Percentiles rank a stretch among this genome's conserved stretches.
These are phyloP conservation scores for Herpetotheres cachinnans DNA, from an alignment of 2,113 vertebrate genomes.

Conservation along the genomic window DNA sequence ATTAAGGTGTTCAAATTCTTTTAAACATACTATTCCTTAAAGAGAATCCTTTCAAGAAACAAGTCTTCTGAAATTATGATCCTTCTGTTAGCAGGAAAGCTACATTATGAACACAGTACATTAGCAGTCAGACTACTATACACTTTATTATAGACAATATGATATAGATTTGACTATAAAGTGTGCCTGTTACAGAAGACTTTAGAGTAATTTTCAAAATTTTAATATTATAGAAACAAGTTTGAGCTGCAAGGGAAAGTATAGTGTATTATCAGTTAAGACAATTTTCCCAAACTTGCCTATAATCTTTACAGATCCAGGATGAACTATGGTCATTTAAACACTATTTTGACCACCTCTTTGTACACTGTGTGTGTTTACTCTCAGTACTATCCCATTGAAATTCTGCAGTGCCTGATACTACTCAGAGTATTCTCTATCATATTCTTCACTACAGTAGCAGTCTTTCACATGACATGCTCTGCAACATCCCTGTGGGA, in stretches of 20 bases:
- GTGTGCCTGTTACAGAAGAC: not conserved
- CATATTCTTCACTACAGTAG: not conserved
- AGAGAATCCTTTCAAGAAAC: not conserved
- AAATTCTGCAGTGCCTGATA: not conserved
- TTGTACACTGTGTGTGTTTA: not conserved
- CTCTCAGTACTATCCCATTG: not conserved
- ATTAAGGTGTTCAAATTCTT: not conserved
- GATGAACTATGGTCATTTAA: not conserved
- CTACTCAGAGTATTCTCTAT: not conserved
- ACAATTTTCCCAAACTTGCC: not conserved
- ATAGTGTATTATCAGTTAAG: not conserved
- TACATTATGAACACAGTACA: not conserved
- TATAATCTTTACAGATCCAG: not conserved
- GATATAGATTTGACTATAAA: not conserved
- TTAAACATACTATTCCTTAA: not conserved
- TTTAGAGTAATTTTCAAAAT: not conserved
- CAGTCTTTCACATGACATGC: slow-evolving; percentile 2
- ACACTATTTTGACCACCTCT: not conserved
- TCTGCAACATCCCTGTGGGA: not conserved
- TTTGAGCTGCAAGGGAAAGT: not conserved
- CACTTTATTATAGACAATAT: not conserved
- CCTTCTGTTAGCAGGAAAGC: not conserved
- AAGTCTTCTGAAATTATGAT: not conserved
- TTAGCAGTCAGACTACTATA: not conserved
- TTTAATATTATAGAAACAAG: not conserved